A percentile compares a stretch with the other conserved stretches of the same genome.
Conservation (phyloP, 2,113 vertebrate species). For the Daphoenositta chrysoptera region DNA sequence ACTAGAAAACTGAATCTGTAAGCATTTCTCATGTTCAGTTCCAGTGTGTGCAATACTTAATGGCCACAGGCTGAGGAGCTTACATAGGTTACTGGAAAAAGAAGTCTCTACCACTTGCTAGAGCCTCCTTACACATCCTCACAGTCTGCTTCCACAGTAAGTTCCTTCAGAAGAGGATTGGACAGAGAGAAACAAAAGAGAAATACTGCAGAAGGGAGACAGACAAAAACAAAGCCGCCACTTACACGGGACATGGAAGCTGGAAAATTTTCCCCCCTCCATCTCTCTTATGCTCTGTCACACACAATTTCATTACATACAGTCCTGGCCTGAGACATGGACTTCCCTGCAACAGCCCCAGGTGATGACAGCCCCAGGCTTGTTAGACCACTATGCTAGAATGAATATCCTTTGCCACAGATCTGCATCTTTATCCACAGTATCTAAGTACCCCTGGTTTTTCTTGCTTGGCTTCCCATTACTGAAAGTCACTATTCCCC, state of each 20-base stretch:
- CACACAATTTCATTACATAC: not conserved
- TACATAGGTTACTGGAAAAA: not conserved
- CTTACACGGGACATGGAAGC: rapidly evolving
- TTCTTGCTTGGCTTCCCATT: not conserved
- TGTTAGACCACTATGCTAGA: not conserved
- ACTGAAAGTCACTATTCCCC: not conserved
- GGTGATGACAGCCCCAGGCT: not conserved
- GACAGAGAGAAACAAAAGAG: not conserved
- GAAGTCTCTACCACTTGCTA: not conserved
- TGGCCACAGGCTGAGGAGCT: not conserved
- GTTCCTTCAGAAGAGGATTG: not conserved
- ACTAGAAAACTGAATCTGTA: not conserved
- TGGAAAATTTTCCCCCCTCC: not conserved
- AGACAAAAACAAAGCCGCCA: not conserved
- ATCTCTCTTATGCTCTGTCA: not conserved
- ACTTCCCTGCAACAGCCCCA: not conserved
- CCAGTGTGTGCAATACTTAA: not conserved
- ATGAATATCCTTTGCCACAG: not conserved
- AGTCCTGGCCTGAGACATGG: not conserved
- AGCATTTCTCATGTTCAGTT: not conserved
- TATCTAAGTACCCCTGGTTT: not conserved
- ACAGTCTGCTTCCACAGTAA: not conserved
- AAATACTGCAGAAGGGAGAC: not conserved
- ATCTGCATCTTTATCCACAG: not conserved
- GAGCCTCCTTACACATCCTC: not conserved